Percentiles rank a stretch among this genome's conserved stretches.
Evolutionary conservation across 2,113 vertebrate genomes (phyloP).

Genomic region (Furnarius figulus): DNA sequence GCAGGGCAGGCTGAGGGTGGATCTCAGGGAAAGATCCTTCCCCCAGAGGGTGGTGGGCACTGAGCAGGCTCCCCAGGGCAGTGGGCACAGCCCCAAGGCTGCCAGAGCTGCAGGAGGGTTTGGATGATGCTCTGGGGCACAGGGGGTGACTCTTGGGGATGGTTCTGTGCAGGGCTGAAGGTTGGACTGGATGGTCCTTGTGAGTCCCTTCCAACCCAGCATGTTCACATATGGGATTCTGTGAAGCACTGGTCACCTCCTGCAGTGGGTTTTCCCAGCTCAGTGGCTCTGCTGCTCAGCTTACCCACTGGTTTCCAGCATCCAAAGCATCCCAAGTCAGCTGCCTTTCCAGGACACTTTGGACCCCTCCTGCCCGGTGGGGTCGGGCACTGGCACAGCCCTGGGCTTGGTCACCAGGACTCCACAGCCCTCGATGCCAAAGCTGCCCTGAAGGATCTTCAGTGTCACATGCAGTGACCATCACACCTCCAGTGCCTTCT

Average conservation of each 20-base stretch:
- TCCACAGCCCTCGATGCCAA: neutral
- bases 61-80: neutral
- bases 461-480: neutral
- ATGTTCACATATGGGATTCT: neutral
- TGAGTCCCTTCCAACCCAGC: neutral
- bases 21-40: neutral
- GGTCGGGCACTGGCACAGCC: neutral
- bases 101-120: neutral
- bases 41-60: neutral
- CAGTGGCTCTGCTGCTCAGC: rapidly evolving
- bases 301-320: neutral
- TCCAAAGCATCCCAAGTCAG: neutral
- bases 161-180: neutral
- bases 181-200: neutral
- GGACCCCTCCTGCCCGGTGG: rapidly evolving
- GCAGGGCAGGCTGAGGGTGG: neutral
- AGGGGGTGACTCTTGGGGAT: neutral
- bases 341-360: neutral
- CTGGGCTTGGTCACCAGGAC: neutral
- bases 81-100: neutral
- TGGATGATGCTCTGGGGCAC: neutral
- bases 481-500: neutral
- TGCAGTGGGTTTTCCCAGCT: neutral
- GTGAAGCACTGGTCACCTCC: rapidly evolving
- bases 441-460: neutral